These are phyloP conservation scores for Lemur catta DNA, from an alignment of 2,797 vertebrate genomes.

Conservation along the genomic window DNA sequence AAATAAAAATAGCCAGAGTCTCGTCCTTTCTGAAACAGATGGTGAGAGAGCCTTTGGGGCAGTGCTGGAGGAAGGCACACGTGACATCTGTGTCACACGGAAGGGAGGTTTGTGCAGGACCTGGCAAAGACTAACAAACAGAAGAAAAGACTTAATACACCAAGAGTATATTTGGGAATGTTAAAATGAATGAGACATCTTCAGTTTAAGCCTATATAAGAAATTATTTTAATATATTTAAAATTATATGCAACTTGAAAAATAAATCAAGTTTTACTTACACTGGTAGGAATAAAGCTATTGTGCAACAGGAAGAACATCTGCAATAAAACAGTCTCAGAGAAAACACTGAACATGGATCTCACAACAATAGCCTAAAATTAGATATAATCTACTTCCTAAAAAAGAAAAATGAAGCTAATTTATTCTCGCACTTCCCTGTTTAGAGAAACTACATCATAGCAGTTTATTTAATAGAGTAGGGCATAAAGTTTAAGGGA, in stretches of 20 bases:
- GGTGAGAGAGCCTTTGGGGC: not conserved
- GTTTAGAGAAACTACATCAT: constrained; percentile 33
- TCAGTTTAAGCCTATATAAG: not conserved
- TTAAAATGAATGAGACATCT: not conserved
- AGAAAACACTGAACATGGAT: constrained; percentile 30
- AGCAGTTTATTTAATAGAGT: constrained; percentile 35
- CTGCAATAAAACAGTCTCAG: not conserved
- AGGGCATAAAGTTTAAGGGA: constrained; percentile 19
- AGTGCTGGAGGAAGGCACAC: not conserved
- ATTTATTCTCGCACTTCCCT: constrained; percentile 42
- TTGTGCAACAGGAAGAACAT: not conserved
- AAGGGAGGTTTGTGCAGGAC: not conserved
- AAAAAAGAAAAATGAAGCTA: constrained; percentile 5
- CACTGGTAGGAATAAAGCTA: not conserved
- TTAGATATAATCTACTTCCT: constrained; percentile 8
- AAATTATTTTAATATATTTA: constrained; percentile 9
- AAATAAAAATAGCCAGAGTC: not conserved
- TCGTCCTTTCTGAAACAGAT: not conserved
- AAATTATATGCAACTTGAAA: not conserved
- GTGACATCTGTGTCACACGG: not conserved
- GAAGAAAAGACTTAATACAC: not conserved
- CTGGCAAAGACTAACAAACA: not conserved
- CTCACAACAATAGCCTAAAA: constrained; percentile 29
- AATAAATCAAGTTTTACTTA: constrained; percentile 7
- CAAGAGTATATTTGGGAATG: not conserved